Conservation (phyloP, 1,140 invertebrate genomes). For the Conus betulinus region DNA sequence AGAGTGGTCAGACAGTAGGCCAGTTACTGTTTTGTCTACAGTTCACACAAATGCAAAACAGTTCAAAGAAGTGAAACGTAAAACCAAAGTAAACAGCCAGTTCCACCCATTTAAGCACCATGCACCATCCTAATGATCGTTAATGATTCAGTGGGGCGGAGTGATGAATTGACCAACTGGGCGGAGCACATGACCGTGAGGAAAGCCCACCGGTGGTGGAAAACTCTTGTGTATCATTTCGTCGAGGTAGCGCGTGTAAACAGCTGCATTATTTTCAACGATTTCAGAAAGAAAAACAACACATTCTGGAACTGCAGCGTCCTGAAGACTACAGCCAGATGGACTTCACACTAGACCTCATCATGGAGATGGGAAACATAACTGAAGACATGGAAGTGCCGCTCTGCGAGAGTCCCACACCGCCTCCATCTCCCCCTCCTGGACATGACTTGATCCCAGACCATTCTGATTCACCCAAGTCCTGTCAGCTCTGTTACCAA, state of each 20-base stretch:
- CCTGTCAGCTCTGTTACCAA: neutral
- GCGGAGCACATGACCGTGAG: neutral
- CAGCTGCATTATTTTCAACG: conserved; percentile 29
- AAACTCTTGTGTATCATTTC: conserved; percentile 17
- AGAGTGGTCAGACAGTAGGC: neutral
- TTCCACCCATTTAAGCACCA: neutral
- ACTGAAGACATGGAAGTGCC: neutral
- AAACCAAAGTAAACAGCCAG: neutral
- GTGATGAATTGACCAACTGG: conserved; percentile 18
- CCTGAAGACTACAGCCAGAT: conserved; percentile 3
- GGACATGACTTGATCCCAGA: neutral
- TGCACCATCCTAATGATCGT: neutral
- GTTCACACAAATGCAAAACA: neutral
- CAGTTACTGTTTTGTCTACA: conserved; percentile 13
- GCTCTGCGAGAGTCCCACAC: neutral
- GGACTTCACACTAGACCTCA: conserved; percentile 13
- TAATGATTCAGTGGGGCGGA: conserved; percentile 10
- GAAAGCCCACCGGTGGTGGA: conserved; percentile 22
- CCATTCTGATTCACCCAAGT: neutral
- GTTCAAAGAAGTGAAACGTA: neutral
- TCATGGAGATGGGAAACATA: neutral
- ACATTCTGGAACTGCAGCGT: neutral
- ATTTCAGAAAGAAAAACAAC: neutral
- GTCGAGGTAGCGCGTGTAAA: conserved; percentile 25
- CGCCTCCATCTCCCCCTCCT: neutral